phyloP scores from a whole-genome alignment of 2,888 invertebrate genomes.

The Drosophila neotestacea region DNA sequence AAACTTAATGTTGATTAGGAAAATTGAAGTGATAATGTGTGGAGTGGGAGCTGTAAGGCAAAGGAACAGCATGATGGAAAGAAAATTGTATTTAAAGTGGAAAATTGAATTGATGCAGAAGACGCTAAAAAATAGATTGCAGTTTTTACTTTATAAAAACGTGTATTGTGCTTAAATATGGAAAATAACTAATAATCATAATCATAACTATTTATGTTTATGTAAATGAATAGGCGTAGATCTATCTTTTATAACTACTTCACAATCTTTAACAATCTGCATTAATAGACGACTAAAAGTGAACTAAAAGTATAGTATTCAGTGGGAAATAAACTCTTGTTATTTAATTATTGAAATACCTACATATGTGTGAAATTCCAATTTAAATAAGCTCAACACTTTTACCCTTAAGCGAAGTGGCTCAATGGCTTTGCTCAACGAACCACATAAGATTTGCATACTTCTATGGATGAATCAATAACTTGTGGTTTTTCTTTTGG shows the following conservation, averaged over 20 bases:
- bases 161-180: background rate
- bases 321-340: too few species aligned
- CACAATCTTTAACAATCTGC: too few species aligned
- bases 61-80: background rate
- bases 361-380: background rate
- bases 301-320: too few species aligned
- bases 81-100: background rate
- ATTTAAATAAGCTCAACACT: background rate
- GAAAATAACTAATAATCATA: background rate
- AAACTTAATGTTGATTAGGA: slow-evolving; percentile 68
- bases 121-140: background rate
- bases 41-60: slow-evolving; percentile 2
- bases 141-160: background rate
- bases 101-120: background rate
- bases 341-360: too few species aligned
- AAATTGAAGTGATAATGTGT: slow-evolving; percentile 64
- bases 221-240: too few species aligned
- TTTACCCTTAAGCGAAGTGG: background rate
- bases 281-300: too few species aligned
- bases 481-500: slow-evolving; percentile 4
- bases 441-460: background rate
- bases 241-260: too few species aligned
- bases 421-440: background rate
- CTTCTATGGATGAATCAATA: slow-evolving; percentile 10
- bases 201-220: too few species aligned